Base-by-base conservation (phyloP, 2,888 invertebrate genomes). In the Tuberolachnus salignus region DNA sequence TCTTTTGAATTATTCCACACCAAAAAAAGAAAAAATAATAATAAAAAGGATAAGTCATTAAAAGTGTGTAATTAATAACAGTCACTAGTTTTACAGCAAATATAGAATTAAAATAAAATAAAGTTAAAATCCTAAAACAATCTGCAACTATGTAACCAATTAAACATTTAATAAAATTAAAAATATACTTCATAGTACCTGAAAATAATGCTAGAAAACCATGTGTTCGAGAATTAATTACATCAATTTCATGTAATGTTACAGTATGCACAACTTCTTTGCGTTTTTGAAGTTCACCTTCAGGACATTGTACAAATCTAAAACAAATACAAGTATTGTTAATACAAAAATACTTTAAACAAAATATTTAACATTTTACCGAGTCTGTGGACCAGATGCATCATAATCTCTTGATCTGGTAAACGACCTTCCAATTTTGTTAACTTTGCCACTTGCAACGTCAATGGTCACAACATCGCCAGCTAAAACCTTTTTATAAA, bases 391-490 rank as follows among this genome's bases (percentile, higher is more conserved):
- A 84, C 94, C 97, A 81, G 97, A 97, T 0, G 99, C 99, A 86
- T 99, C 99, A 84, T 98, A 99, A 85, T 99, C 99, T 23, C 98
- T 88, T 0, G 98, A 97, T 81, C 98, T 89, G 0, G 98, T 95
- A 85, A 98, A 98, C 26, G 98, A 97, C 44, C 99, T 89, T 0
- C 99, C 98, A 21, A 98, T 86, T 83, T 89, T 92, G 82, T 92
- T 94, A 23, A 96, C 94, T 85, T 94, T 95, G 9, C 98, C 98
- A 0, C 98, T 98, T 0, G 98, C 97, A 86, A 98, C 98, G 86
- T 99, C 98, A 83, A 99, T 98, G 9, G 97, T 98, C 21, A 99
- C 94, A 0, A 99, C 96, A 86, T 99, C 99, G 1, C 98, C 95
- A 0, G 94, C 93, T 88, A 94, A 94, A 1, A 95, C 89, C 91